Base-by-base conservation (phyloP, 1,140 invertebrate genomes). In the Wiebesia pumilae region DNA sequence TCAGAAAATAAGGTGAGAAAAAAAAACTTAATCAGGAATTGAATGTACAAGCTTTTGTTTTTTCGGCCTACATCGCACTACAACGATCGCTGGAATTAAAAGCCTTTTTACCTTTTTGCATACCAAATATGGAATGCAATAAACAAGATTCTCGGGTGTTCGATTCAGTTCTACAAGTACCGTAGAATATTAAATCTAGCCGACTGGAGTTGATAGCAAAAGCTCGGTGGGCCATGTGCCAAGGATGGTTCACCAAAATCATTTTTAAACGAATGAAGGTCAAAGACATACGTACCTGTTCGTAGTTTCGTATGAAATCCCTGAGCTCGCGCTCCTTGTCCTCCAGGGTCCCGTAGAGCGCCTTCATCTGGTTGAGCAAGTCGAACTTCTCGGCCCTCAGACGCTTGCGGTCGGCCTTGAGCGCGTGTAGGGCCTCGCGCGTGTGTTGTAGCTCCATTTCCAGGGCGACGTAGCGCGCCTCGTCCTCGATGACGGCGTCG, bases 341-440 rank as follows among this genome's bases (percentile, higher is more conserved):
- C 93, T 99, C 98, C 81, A 99, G 94, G 27, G 98, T 98, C 85
- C 96, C 96, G 91, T 98, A 99, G 24, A 99, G 95, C 90, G 98
- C 97, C 93, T 98, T 98, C 96, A 98, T 98, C 94, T 99, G 98
- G 91, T 97, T 97, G 87, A 99, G 94, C 33, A 99, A 95, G 93
- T 99, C 98, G 91, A 97, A 98, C 93, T 98, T 98, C 93, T 99
- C 98, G 27, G 97, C 97, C 93, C 98, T 98, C 89, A 99, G 94
- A 81, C 97, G 95, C 92, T 98, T 98, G 77, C 97, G 95, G 93
- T 99, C 98, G 78, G 97, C 96, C 93, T 98, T 98, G 91, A 98
- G 94, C 51, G 96, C 96, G 95, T 95, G 92, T 58, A 95, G 83
- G 12, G 94, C 93, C 86, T 95, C 95, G 88, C 95, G 95, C 0